Conservation (phyloP, 64 coral and sea anemone species). For the Pocillopora verrucosa region DNA sequence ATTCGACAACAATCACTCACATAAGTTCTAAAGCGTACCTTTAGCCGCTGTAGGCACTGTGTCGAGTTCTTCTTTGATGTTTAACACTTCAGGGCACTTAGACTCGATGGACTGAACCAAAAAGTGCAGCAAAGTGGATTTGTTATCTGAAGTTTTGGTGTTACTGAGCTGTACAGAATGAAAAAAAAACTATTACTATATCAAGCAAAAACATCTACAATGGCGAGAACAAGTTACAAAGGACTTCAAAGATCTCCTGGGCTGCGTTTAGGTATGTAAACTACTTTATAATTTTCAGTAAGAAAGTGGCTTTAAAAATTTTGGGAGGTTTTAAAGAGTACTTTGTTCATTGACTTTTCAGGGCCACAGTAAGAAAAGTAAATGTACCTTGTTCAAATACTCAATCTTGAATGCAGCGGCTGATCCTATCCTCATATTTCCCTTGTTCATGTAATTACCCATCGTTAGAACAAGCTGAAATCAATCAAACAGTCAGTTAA, state of each 20-base stretch:
- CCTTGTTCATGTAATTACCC: slow-evolving; percentile 99
- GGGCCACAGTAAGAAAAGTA: neutral
- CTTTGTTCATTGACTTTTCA: neutral
- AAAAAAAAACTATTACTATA: neutral
- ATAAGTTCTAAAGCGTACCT: slow-evolving; percentile 32
- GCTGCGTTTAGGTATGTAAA: too few relatives aligned
- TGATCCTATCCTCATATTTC: slow-evolving; percentile 84
- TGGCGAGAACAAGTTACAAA: too few relatives aligned
- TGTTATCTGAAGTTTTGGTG: slow-evolving; percentile 92
- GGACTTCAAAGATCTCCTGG: too few relatives aligned
- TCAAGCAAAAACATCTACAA: neutral
- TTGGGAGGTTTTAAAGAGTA: neutral
- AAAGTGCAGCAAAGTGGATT: slow-evolving; percentile 81
- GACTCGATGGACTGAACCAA: slow-evolving; percentile 78
- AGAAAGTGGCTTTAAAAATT: too few relatives aligned
- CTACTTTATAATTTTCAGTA: too few relatives aligned
- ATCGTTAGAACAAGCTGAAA: slow-evolving; percentile 81
- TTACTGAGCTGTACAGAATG: slow-evolving; percentile 62
- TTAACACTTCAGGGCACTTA: slow-evolving; percentile 82
- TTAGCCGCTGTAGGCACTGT: slow-evolving; percentile 79
- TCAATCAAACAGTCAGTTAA: neutral
- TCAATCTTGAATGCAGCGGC: slow-evolving; percentile 85
- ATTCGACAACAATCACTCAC: too few relatives aligned
- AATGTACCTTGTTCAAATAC: slow-evolving; percentile 85
- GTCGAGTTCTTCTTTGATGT: slow-evolving; percentile 71